These are phyloP conservation scores for Elaeidobius kamerunicus DNA, from an alignment of 2,888 invertebrate genomes.

Conservation along the genomic window DNA sequence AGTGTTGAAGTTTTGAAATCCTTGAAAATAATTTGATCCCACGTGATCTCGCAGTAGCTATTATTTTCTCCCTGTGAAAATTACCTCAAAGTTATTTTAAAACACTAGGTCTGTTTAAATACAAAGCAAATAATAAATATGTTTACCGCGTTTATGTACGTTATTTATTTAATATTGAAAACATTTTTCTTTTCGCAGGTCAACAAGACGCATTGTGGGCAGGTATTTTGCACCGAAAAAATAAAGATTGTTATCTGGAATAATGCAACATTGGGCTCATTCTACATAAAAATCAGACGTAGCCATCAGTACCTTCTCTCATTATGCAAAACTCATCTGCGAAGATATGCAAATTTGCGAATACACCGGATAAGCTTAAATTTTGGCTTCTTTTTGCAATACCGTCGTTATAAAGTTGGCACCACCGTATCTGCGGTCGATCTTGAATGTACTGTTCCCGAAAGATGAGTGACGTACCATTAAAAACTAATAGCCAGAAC, in stretches of 20 bases:
- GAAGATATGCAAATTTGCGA: constrained; percentile 25
- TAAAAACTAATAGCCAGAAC: constrained; percentile 3
- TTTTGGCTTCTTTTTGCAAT: constrained; percentile 22
- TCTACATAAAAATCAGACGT: constrained; percentile 22
- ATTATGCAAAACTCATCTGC: constrained; percentile 28
- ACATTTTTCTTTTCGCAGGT: neutral
- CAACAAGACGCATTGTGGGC: constrained; percentile 2
- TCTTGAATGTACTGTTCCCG: constrained; percentile 18
- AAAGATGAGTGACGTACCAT: constrained; percentile 20
- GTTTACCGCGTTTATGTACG: no score
- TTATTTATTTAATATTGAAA: no score
- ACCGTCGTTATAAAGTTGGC: constrained; percentile 25
- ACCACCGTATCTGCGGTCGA: constrained; percentile 22
- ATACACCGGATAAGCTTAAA: constrained; percentile 29
- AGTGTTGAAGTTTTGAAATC: no score
- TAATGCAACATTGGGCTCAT: constrained; percentile 10
- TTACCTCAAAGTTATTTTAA: no score
- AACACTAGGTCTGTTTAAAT: no score
- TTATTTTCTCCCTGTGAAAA: no score
- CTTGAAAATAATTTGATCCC: no score
- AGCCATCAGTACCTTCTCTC: constrained; percentile 28
- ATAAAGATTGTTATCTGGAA: constrained; percentile 14
- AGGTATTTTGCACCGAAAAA: constrained; percentile 11
- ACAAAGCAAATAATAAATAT: no score
- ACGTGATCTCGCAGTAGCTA: no score